A percentile compares a stretch with the other conserved stretches of the same genome.
phyloP scores from a whole-genome alignment of 2,888 invertebrate species.

The Galeruca laticollis region DNA sequence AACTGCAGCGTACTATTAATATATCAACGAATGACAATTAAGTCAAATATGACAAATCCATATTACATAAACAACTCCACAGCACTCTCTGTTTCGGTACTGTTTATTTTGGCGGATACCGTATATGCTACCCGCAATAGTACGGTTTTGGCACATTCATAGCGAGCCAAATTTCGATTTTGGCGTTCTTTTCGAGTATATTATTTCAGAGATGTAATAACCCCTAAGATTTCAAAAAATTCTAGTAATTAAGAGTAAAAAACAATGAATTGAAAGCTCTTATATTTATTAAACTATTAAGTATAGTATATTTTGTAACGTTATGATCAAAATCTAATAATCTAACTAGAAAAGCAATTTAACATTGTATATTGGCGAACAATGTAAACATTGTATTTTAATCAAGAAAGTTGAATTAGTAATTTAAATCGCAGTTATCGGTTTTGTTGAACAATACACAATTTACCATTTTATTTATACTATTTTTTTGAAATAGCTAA shows the following conservation, averaged over 20 bases:
- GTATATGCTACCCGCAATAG: no score
- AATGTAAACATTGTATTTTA: constrained; percentile 7
- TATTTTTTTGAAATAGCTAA: background rate
- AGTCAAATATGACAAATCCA: no score
- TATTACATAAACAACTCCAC: no score
- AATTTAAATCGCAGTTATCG: background rate
- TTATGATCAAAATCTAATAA: background rate
- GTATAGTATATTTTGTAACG: background rate
- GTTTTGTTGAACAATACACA: background rate
- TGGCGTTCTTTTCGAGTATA: no score
- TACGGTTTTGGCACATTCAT: no score
- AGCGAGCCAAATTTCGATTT: no score
- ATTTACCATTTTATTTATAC: background rate
- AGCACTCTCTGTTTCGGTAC: no score
- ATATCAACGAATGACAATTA: no score
- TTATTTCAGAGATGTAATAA: no score
- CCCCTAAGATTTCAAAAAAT: background rate
- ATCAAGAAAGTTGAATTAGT: background rate
- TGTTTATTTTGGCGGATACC: no score
- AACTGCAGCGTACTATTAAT: no score
- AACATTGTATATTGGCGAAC: background rate
- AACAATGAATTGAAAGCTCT: no score
- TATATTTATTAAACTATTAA: background rate
- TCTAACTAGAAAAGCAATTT: background rate
- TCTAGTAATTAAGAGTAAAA: background rate